Evolutionary conservation across 1,140 invertebrate genomes (phyloP).

Genomic region (Conus betulinus): DNA sequence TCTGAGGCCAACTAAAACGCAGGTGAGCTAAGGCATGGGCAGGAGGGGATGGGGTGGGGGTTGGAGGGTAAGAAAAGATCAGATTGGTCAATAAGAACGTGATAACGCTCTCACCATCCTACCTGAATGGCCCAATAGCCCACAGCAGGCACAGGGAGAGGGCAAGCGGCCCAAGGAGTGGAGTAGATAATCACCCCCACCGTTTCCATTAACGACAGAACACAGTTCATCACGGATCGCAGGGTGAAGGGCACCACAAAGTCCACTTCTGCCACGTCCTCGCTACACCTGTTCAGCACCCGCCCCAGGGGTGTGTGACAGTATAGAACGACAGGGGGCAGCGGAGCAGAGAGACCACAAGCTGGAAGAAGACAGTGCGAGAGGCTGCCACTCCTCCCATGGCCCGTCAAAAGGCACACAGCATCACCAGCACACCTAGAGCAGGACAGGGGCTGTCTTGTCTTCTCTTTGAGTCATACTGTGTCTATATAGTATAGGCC

Average conservation of each 20-base stretch:
- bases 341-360: conserved; percentile 80
- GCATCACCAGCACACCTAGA: conserved; percentile 66
- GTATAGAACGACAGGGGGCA: conserved; percentile 84
- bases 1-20: too few species aligned
- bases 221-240: conserved; percentile 72
- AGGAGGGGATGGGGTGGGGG: not conserved
- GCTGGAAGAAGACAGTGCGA: conserved; percentile 60
- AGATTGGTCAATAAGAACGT: too few species aligned
- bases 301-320: conserved; percentile 86
- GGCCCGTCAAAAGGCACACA: conserved; percentile 64
- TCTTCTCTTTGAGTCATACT: not conserved
- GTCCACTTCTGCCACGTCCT: conserved; percentile 78
- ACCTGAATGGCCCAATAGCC: conserved; percentile 91
- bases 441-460: not conserved
- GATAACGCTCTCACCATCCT: conserved; percentile 70
- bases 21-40: too few species aligned
- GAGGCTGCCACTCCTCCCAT: conserved; percentile 72
- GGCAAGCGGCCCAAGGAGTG: conserved; percentile 88
- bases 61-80: not conserved
- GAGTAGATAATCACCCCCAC: conserved; percentile 92
- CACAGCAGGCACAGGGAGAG: conserved; percentile 89
- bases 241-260: conserved; percentile 77
- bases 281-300: conserved; percentile 84
- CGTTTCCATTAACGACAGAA: conserved; percentile 87
- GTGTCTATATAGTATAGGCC: not conserved